Conservation (phyloP, 2,888 invertebrate genomes). For the Spodoptera exigua region DNA sequence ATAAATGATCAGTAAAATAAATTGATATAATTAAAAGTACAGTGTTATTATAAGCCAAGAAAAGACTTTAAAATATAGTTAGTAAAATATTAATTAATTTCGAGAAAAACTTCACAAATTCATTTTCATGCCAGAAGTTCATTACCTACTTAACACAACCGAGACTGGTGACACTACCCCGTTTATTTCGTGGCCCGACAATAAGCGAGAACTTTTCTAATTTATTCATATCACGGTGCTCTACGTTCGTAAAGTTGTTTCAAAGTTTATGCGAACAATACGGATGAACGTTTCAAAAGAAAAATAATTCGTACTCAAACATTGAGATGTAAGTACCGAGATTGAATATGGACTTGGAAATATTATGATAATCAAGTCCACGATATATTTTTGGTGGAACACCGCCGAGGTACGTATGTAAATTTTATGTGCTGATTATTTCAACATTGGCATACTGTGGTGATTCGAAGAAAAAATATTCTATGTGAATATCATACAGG, state of each 20-base stretch:
- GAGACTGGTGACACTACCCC: slow-evolving; percentile 30
- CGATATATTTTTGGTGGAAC: slow-evolving; percentile 47
- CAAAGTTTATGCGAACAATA: slow-evolving; percentile 82
- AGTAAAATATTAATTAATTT: no score
- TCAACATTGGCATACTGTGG: slow-evolving; percentile 31
- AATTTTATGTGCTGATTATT: slow-evolving; percentile 54
- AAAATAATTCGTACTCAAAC: slow-evolving; percentile 67
- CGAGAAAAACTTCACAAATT: not conserved
- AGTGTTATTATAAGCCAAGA: no score
- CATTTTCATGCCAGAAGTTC: slow-evolving; percentile 8
- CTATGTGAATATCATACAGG: slow-evolving; percentile 23
- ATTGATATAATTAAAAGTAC: no score
- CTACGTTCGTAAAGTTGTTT: slow-evolving; percentile 77
- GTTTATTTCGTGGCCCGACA: slow-evolving; percentile 56
- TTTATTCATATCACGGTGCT: slow-evolving; percentile 87
- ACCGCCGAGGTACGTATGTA: slow-evolving; percentile 39
- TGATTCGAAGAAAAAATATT: slow-evolving; percentile 47
- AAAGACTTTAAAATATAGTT: no score
- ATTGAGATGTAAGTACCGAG: slow-evolving; percentile 57
- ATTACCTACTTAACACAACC: not conserved
- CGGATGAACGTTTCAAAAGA: slow-evolving; percentile 78
- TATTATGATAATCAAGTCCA: slow-evolving; percentile 53
- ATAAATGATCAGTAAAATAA: no score
- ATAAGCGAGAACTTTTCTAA: slow-evolving; percentile 80
- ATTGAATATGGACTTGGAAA: slow-evolving; percentile 54